Base-by-base conservation (phyloP, 37 sponge, comb jelly and placozoan genomes). In the Petrosia ficiformis region DNA sequence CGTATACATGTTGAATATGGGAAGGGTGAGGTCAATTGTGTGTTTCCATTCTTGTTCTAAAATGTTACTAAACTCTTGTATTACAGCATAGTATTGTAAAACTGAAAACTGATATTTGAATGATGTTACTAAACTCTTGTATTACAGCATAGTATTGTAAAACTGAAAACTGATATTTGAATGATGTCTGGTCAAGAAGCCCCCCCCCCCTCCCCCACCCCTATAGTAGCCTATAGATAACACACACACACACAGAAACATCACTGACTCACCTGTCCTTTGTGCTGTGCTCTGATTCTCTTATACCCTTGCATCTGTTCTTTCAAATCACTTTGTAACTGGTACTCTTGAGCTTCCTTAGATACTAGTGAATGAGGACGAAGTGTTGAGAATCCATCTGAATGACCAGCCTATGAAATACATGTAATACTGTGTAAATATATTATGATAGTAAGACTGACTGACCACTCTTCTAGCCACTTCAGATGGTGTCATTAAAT, bases 221-320 rank as follows among this genome's bases (percentile, higher is more conserved):
- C n/a, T n/a, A n/a, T n/a, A n/a, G n/a, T n/a, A n/a, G n/a, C n/a
- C n/a, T n/a, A n/a, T n/a, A 33, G 10, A 64, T 8, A 29, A 29
- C 8, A 29, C 8, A 64, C 19, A 64, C 66, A n/a, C 14, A n/a
- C 29, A n/a, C 66, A n/a, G 14, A 29, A 21, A n/a, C 14, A n/a
- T 30, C 21, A 16, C 14, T n/a, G 66, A n/a, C 34, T 38, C 68
- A 96, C 86, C 86, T 96, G 97, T 57, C 77, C 79, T 44, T 89
- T 84, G 80, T 99, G 97, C 56, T 90, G 91, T 59, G 93, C 94
- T 35, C 97, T 86, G 87, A 99, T 84, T 78, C 93, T 81, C 84
- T 98, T 98, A 78, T 95, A 95, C 30, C 95, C 89, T 30, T 82
- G 71, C 94, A 98, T 93, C 84, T 98, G 99, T 34, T 98, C 92